These are phyloP conservation scores for Catalaphyllia jardinei DNA, from an alignment of 64 coral and sea anemone species.

Conservation along the genomic window DNA sequence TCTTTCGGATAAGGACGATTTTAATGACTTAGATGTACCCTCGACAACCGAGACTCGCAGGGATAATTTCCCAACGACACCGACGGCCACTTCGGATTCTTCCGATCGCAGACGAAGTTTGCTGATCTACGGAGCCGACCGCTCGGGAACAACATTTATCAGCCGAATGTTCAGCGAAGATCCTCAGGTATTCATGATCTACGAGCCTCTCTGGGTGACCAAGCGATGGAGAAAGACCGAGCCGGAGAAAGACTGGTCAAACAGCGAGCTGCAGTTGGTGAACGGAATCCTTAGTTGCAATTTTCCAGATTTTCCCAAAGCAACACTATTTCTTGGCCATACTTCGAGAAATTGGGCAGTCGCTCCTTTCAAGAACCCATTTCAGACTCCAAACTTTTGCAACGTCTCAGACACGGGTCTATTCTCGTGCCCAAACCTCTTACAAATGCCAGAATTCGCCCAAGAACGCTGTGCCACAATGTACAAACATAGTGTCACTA, in stretches of 20 bases:
- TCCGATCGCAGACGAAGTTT: constrained; percentile 35
- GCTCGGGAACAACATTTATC: constrained; percentile 63
- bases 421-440: constrained; percentile 18
- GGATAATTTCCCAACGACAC: background rate
- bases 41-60: background rate
- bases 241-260: background rate
- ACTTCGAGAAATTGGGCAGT: constrained; percentile 22
- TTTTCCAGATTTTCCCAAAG: constrained; percentile 18
- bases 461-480: background rate
- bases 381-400: constrained; percentile 36
- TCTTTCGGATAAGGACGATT: background rate
- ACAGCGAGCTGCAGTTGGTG: constrained; percentile 16
- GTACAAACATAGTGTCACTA: constrained; percentile 60
- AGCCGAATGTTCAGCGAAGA: constrained; percentile 71
- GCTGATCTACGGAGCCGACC: constrained; percentile 39
- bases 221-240: background rate
- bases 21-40: background rate
- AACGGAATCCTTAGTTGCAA: constrained; percentile 58
- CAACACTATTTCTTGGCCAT: constrained; percentile 15
- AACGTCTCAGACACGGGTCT: background rate
- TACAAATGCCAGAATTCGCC: background rate
- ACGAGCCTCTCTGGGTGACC: constrained; percentile 59
- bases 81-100: background rate
- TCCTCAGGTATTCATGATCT: constrained; percentile 56
- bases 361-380: constrained; percentile 3